phyloP scores from a whole-genome alignment of 1,140 invertebrate species.

The Microplitis mediator region DNA sequence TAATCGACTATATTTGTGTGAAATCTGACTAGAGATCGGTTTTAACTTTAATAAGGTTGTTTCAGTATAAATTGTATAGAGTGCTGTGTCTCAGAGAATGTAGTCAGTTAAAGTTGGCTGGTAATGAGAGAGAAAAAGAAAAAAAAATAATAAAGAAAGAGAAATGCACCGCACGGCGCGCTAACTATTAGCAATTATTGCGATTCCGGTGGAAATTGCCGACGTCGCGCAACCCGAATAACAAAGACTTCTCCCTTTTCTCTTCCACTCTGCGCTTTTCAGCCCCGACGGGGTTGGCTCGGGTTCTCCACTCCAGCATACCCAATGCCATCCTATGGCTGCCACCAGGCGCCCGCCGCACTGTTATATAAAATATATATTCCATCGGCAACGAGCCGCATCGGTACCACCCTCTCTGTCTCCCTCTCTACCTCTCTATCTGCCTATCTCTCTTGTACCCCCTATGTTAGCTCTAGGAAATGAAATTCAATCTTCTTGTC shows the following conservation, averaged over 20 bases:
- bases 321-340: neutral
- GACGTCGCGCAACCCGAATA: constrained; percentile 19
- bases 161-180: constrained; percentile 8
- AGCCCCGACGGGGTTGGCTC: neutral
- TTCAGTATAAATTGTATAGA: neutral
- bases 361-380: neutral
- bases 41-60: neutral
- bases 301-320: neutral
- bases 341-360: neutral
- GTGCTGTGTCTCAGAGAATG: neutral
- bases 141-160: neutral
- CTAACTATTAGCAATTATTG: constrained; percentile 26
- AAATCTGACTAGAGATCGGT: neutral
- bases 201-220: constrained; percentile 18
- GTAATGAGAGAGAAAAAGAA: neutral
- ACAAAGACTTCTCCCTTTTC: constrained; percentile 3
- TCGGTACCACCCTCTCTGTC: neutral
- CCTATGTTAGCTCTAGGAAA: neutral
- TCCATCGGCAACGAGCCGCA: constrained; percentile 3
- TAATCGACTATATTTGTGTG: no score
- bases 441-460: no score
- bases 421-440: neutral
- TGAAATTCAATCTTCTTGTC: constrained; percentile 31
- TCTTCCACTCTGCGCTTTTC: neutral
- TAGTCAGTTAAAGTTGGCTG: neutral